phyloP scores from a whole-genome alignment of 2,113 vertebrate genomes.

The Psilopogon haemacephalus region DNA sequence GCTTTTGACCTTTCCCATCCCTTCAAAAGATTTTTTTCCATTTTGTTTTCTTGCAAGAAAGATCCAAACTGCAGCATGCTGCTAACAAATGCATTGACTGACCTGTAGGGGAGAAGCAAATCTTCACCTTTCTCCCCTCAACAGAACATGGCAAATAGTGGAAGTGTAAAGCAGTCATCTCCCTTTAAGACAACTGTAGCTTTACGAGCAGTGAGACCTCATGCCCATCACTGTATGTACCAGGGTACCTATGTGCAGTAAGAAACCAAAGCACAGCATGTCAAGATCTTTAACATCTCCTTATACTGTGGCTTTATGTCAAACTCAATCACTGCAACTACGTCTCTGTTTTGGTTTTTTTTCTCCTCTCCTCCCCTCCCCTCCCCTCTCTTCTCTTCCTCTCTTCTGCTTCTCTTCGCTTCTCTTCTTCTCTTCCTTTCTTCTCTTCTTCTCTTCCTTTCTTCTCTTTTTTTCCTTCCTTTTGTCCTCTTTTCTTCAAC shows the following conservation, averaged over 20 bases:
- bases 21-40: background rate
- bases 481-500: no score
- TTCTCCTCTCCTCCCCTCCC: no score
- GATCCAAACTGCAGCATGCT: rapidly evolving
- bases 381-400: no score
- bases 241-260: background rate
- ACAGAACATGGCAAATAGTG: background rate
- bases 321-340: background rate
- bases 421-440: no score
- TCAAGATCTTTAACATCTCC: background rate
- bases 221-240: rapidly evolving
- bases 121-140: background rate
- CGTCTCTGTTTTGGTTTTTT: no score
- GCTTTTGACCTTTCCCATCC: background rate
- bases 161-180: rapidly evolving
- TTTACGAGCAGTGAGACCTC: background rate
- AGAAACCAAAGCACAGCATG: background rate
- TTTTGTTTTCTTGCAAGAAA: background rate
- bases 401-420: no score
- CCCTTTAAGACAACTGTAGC: background rate
- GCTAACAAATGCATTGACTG: background rate
- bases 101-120: background rate
- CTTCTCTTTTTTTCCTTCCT: no score
- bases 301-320: background rate
- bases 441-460: no score